Percentiles rank a stretch among this genome's conserved stretches.
These are phyloP conservation scores for Labia minor DNA, from an alignment of 2,888 invertebrate species.

Conservation along the genomic window DNA sequence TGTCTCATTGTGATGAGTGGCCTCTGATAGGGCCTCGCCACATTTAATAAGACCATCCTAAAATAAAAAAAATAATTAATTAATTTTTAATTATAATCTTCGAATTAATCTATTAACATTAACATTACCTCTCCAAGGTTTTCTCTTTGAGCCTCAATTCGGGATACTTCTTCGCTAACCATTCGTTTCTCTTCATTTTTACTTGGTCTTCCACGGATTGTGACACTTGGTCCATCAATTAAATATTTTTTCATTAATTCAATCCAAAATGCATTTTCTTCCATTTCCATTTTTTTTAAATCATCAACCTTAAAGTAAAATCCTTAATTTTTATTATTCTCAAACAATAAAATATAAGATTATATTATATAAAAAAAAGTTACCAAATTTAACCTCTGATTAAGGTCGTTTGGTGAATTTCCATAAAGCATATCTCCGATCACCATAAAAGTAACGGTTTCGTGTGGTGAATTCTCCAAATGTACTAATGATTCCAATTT, in stretches of 20 bases:
- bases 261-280: conserved; percentile 59
- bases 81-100: conserved; percentile 15
- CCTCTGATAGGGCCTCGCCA: not conserved
- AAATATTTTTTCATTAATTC: conserved; percentile 57
- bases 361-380: not conserved
- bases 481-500: conserved; percentile 56
- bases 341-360: conserved; percentile 13
- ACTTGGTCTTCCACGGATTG: conserved; percentile 53
- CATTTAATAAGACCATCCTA: conserved; percentile 26
- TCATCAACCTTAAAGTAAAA: conserved; percentile 37
- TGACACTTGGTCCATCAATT: conserved; percentile 47
- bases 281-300: conserved; percentile 48
- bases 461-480: conserved; percentile 67
- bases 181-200: conserved; percentile 51
- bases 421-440: conserved; percentile 80
- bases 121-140: conserved; percentile 46
- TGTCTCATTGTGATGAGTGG: conserved; percentile 37
- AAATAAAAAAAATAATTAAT: conserved; percentile 20
- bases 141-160: conserved; percentile 55
- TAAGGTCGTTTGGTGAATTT: conserved; percentile 57
- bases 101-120: not conserved
- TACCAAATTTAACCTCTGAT: conserved; percentile 30
- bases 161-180: conserved; percentile 58
- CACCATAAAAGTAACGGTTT: conserved; percentile 60
- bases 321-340: not conserved